Base-by-base conservation (phyloP, 2,888 invertebrate species). In the Alloplasta piceator region DNA sequence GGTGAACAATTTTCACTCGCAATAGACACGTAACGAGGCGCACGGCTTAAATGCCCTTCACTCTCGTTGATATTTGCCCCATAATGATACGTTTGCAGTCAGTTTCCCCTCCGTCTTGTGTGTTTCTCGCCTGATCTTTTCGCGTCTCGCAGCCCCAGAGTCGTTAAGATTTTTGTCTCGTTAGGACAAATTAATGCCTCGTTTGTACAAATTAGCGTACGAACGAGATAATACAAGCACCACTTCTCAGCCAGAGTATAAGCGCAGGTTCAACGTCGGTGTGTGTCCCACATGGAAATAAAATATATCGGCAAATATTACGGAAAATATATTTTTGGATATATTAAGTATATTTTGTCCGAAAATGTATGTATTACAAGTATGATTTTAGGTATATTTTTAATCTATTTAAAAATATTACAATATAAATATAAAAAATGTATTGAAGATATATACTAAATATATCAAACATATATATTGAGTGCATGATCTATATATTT, bases 121-220 rank as follows among this genome's bases (percentile, higher is more conserved):
- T 50, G 6, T 50, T 10, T 50, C 50, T 50, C 48, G 9, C 4
- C 41, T 14, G 10, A 46, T 14, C 56, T 72, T 41, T 58, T 36
- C 70, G 46, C 38, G 56, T 26, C 48, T 16, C 60, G 12, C 16
- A 26, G 16, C 9, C 38, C 12, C 14, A 41, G 72, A 63, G 43
- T 63, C 63, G 72, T 74, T 66, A 66, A 74, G 58, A 74, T 74
- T 74, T 73, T 74, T 48, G 74, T 56, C 66, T 74, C 74, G 66
- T 74, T 74, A 66, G 38, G 66, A 74, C 74, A 66, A 70, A 74
- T 66, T 74, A 74, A 74, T 74, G 74, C 66, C 84, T 86, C 84
- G 86, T 86, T 86, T 78, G 78, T 74, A 74, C 82, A 82, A 86
- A 86, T 87, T 87, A 85, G 86, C 84, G 85, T 77, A 82, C 63